Evolutionary conservation across 2,113 vertebrate genomes (phyloP).

Genomic region (Sinocyclocheilus grahami): DNA sequence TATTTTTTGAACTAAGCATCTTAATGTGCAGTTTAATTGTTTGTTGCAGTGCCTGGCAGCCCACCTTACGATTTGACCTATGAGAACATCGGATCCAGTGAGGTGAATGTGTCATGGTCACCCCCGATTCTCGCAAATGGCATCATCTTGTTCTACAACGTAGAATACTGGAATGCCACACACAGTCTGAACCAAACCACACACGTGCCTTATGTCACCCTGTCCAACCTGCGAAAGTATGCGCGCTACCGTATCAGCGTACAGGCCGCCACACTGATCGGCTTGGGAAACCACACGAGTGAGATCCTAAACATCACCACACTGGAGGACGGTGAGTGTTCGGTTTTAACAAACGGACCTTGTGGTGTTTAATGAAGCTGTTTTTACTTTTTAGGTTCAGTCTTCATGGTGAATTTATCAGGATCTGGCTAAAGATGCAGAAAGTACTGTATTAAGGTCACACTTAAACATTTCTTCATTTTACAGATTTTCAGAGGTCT

Average conservation of each 20-base stretch:
- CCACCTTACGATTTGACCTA: constrained; percentile 72
- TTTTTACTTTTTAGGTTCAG: constrained; percentile 11
- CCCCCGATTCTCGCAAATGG: constrained; percentile 76
- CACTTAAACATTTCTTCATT: not conserved
- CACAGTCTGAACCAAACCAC: constrained; percentile 76
- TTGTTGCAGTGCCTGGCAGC: constrained; percentile 76
- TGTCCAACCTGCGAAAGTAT: constrained; percentile 76
- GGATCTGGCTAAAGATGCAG: not conserved
- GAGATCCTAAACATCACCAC: constrained; percentile 81
- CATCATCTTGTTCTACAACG: constrained; percentile 74
- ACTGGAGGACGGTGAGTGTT: constrained; percentile 78
- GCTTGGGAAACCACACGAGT: constrained; percentile 77
- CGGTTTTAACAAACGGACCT: not conserved
- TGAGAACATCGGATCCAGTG: constrained; percentile 75
- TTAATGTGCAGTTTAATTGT: constrained; percentile 13
- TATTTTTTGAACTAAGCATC: not conserved
- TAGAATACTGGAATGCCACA: constrained; percentile 78
- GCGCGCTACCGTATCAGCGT: constrained; percentile 72
- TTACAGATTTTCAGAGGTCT: not conserved
- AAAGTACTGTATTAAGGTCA: not conserved
- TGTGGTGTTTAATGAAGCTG: not conserved
- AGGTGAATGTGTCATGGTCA: constrained; percentile 78
- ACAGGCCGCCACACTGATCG: constrained; percentile 72
- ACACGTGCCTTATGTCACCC: constrained; percentile 54
- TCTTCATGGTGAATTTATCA: not conserved